Evolutionary conservation across 2,888 invertebrate genomes (phyloP), one percentile per base, ranked within the genome.

Genomic region (Brachyptera putata): DNA sequence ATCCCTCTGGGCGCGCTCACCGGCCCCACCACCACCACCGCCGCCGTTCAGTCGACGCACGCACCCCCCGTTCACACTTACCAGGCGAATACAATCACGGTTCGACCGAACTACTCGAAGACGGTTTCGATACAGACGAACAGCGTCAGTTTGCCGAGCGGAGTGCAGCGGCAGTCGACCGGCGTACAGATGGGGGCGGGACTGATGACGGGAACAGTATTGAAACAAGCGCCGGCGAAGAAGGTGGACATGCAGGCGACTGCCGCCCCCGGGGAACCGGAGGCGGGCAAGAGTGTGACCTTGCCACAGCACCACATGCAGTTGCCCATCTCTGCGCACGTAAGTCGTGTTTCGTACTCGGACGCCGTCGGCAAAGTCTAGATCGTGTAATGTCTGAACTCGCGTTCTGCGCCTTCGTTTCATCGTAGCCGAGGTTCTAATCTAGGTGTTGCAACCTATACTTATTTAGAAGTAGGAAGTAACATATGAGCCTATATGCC

Each of bases 241-340:
- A 53, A 24, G 58, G 53, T 16, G 39, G 53, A 18, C 24, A n/a
- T 30, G 26, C 49, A 11, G 30, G 16, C 49, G 49, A 50, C 16
- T n/a, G 41, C 41, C 3, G 7, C 41, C 41, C 41, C 41, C 41
- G 41, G 18, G 16, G 41, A 48, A 14, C 16, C 13, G 24, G 53
- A 34, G 22, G 53, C 13, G 16, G 18, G 36, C 34, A 53, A 53
- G 36, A 34, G 56, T 13, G 39, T 58, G 18, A 36, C 61, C 16
- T 25, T 53, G 18, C n/a, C 50, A 34, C 55, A 58, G n/a, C 57
- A 46, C 14, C 62, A 63, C 55, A 39, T 57, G 37, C 61, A 61
- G 39, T 56, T 64, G 48, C 65, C 62, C 36, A 61, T 64, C 24
- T 36, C 61, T 24, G 58, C 63, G 30, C 63, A 63, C 49, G 63